A percentile compares a stretch with the other conserved stretches of the same genome.
These are phyloP conservation scores for Styela plicata DNA, from an alignment of 23 tunicate genomes.

Conservation along the genomic window DNA sequence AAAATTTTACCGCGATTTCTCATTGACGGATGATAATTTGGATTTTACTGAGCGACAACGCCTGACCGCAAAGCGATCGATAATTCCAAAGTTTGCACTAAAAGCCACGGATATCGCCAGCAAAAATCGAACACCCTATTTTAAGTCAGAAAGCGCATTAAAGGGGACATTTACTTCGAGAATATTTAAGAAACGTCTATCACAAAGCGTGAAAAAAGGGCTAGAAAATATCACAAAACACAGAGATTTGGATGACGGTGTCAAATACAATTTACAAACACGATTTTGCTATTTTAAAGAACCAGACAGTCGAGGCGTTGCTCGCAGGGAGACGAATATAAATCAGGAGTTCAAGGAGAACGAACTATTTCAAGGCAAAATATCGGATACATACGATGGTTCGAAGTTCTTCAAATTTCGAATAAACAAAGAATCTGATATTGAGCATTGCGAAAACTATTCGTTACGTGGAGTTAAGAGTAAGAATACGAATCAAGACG, in stretches of 20 bases:
- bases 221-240: not conserved
- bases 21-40: not conserved
- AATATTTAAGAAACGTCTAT: not conserved
- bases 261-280: not conserved
- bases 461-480: too few species aligned
- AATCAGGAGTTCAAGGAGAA: too few species aligned
- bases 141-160: not conserved
- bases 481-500: too few species aligned
- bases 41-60: not conserved
- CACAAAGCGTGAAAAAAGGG: not conserved
- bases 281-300: not conserved
- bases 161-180: not conserved
- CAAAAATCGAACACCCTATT: not conserved
- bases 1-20: not conserved
- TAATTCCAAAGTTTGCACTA: not conserved
- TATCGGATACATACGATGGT: too few species aligned
- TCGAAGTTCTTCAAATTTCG: too few species aligned
- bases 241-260: not conserved
- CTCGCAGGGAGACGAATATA: too few species aligned
- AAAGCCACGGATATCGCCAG: not conserved
- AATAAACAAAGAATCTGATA: too few species aligned
- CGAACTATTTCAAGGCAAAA: too few species aligned
- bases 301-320: too few species aligned
- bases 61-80: not conserved
- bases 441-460: too few species aligned